phyloP scores from a whole-genome alignment of 2,113 vertebrate genomes.

The Siphamia tubifer region DNA sequence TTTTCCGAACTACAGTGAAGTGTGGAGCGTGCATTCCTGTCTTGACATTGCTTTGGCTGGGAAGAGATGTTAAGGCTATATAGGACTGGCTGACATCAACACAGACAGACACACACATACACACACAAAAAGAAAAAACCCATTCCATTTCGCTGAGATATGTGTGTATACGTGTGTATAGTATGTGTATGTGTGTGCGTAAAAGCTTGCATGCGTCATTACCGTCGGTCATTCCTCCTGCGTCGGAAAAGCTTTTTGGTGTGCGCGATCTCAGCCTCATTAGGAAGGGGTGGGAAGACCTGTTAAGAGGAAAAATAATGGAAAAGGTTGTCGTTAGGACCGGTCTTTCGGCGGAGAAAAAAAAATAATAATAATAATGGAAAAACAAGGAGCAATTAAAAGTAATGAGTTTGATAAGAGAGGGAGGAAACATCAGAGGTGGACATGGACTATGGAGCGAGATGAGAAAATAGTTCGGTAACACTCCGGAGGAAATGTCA shows the following conservation, averaged over 20 bases:
- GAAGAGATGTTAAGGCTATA: conserved; percentile 44
- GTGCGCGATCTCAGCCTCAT: conserved; percentile 94
- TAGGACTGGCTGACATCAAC: conserved; percentile 43
- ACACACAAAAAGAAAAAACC: too few species aligned
- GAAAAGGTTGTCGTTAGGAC: conserved; percentile 22
- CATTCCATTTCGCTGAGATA: conserved; percentile 35
- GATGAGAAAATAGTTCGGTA: neutral
- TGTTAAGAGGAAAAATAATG: conserved; percentile 62
- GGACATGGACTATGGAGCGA: too few species aligned
- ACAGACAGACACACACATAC: too few species aligned
- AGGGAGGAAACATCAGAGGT: too few species aligned
- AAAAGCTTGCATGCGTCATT: conserved; percentile 42
- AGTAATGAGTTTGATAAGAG: too few species aligned
- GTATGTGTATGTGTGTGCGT: neutral
- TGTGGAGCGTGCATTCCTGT: conserved; percentile 60
- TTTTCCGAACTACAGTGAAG: conserved; percentile 31
- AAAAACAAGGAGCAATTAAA: neutral
- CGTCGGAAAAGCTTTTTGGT: conserved; percentile 97
- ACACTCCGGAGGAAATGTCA: neutral
- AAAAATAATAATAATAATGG: too few species aligned
- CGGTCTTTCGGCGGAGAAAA: too few species aligned
- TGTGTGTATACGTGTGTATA: neutral
- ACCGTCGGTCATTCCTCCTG: conserved; percentile 92
- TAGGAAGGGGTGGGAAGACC: conserved; percentile 90
- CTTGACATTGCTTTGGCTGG: conserved; percentile 54